Evolutionary conservation across 2,797 vertebrate species (phyloP), one percentile per base, ranked within the genome.

Genomic region (Pygocentrus nattereri): DNA sequence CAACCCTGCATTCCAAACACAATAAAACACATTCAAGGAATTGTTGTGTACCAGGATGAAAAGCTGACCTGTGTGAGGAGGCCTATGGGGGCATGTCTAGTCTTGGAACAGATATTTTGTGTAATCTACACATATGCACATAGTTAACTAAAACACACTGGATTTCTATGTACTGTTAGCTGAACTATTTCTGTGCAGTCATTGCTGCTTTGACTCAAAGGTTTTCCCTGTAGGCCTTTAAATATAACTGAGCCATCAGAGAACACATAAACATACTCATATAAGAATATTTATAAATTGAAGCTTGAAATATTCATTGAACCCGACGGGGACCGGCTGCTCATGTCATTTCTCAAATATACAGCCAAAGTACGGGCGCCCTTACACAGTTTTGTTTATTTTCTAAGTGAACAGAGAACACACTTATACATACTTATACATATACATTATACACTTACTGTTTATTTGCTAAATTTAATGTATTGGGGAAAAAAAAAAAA

Each of bases 1-100:
- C 94, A 95, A 58, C 96, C 96, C 97, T 99, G 86, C 12, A 80
- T 13, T 0, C 27, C 76, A 85, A 77, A 70, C 61, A 84, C 0
- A 87, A 41, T 41, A 18, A 31, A 23, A 85, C 15, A 72, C 23
- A 19, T 83, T 79, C 44, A 30, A 2, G 71, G 71, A 74, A 83
- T 61, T 54, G 82, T 44, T 75, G 59, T 56, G 27, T 4, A 30
- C 41, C 54, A 69, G n/a, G 12, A 68, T 41, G 10, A n/a, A n/a
- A n/a, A n/a, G n/a, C n/a, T n/a, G n/a, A n/a, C n/a, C n/a, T n/a
- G n/a, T n/a, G n/a, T n/a, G n/a, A 50, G 34, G 21, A 67, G 41
- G 30, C 5, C 54, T 38, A 64, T 74, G 50, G 65, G 81, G 61
- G 49, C 54, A 70, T 41, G 64, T 78, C 47, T 52, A 23, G 34